Conservation (phyloP, 2,888 invertebrate genomes). For the Hoplodrina ambigua region DNA sequence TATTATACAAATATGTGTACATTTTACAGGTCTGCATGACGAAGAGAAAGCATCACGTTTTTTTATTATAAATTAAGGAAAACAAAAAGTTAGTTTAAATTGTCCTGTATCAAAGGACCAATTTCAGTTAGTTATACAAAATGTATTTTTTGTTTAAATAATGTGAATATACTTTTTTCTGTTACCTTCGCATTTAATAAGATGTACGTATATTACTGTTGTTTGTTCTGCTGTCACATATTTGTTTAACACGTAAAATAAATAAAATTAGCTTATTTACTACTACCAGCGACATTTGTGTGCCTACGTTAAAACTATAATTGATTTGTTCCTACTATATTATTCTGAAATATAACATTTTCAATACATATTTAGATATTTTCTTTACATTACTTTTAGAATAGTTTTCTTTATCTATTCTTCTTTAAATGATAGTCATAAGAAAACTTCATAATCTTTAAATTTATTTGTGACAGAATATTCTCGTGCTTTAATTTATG, state of each 20-base stretch:
- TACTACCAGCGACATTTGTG: slow-evolving; percentile 50
- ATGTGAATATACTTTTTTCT: not conserved
- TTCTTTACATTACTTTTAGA: slow-evolving; percentile 34
- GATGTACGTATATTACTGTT: not conserved
- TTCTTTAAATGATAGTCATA: not conserved
- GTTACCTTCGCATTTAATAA: not conserved
- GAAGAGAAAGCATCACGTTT: not conserved
- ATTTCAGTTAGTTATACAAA: not conserved
- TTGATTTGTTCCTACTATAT: slow-evolving; percentile 65
- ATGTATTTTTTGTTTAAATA: too few relatives aligned
- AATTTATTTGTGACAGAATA: slow-evolving; percentile 19
- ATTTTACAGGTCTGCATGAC: not conserved
- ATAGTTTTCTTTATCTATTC: slow-evolving; percentile 6
- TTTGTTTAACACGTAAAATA: slow-evolving; percentile 49
- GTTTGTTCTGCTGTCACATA: slow-evolving; percentile 27
- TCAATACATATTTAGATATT: slow-evolving; percentile 39
- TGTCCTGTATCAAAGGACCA: not conserved
- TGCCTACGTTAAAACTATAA: slow-evolving; percentile 58
- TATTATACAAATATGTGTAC: slow-evolving; percentile 47
- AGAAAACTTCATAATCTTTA: not conserved
- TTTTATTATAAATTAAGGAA: not conserved
- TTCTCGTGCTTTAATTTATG: not conserved
- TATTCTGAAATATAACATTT: slow-evolving; percentile 53
- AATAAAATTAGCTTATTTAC: slow-evolving; percentile 58
- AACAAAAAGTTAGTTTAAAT: not conserved